Base-by-base conservation (phyloP, 2,888 invertebrate genomes). In the Drosophila barbarae region DNA sequence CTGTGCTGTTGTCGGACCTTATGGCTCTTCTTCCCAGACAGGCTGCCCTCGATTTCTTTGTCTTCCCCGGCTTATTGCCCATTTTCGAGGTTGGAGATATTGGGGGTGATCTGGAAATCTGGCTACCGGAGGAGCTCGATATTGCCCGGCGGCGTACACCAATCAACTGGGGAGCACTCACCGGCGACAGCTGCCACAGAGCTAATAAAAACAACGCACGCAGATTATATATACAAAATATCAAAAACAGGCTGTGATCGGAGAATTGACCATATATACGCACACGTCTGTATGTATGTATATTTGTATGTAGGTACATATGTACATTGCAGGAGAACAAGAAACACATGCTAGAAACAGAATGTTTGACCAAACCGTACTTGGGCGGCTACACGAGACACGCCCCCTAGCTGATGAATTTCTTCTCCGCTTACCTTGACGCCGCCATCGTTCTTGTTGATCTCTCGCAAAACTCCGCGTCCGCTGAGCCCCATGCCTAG, bases 381-480 rank as follows among this genome's bases (percentile, higher is more conserved):
- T 44, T 36, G 42, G 58, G 30, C 42, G 35, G n/a, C n/a, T 26
- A 12, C 35, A 30, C 42, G 32, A 23, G 41, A 34, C 65, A 66
- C 66, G 60, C 71, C 69, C 23, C 58, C 65, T 57, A 23, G 39
- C 41, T 46, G 15, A 41, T 34, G 12, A 13, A 30, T 41, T 35
- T 8, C 18, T 9, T 30, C 21, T 35, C 18, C 15, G 47, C 76
- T 80, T 78, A 87, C 87, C 86, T 73, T 72, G 44, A 61, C 23
- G 61, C 69, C 75, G 58, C 64, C 72, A 46, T 85, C 85, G 60
- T 86, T 86, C 56, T 71, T 67, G 69, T 86, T 75, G 18, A 85
- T 59, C 57, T 87, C 87, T 67, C 84, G 87, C 7, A 81, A 63
- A 54, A 85, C 74, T 54, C 71, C 60, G 52, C 81, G 85, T 49